Conservation (phyloP, 2,888 invertebrate genomes). For the Meghimatium bilineatum region DNA sequence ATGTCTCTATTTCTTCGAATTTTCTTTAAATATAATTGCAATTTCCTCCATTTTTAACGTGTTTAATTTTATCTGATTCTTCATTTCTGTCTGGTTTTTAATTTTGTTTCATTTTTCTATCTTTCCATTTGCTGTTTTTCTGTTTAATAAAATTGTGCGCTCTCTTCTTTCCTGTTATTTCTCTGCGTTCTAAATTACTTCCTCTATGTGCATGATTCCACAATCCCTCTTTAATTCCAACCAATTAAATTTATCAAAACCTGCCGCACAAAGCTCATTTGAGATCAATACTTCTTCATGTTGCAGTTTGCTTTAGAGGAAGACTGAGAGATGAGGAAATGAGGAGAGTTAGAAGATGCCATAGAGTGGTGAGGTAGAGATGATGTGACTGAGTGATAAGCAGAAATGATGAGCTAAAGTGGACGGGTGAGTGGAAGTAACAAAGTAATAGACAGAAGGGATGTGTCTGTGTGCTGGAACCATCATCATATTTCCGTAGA, state of each 20-base stretch:
- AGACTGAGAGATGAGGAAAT: neutral
- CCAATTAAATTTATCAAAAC: slow-evolving; percentile 28
- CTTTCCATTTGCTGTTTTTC: neutral
- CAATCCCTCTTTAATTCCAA: slow-evolving; percentile 20
- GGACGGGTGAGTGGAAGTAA: too few relatives aligned
- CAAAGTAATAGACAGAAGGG: too few relatives aligned
- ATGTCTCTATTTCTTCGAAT: slow-evolving; percentile 7
- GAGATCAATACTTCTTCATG: slow-evolving; percentile 16
- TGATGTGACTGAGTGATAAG: neutral
- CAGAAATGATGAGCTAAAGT: neutral
- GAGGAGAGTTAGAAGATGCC: neutral
- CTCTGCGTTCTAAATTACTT: slow-evolving; percentile 23
- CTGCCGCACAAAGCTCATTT: slow-evolving; percentile 2
- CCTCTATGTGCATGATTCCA: neutral
- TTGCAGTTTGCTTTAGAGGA: neutral
- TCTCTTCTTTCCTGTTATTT: neutral
- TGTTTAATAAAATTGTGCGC: neutral
- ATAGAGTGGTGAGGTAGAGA: neutral
- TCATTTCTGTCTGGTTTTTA: slow-evolving; percentile 6
- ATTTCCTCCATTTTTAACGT: neutral
- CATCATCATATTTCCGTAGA: too few relatives aligned
- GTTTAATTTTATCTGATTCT: neutral
- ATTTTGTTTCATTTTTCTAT: slow-evolving; percentile 2
- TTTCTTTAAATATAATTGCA: neutral
- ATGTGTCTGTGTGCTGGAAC: too few relatives aligned